These are phyloP conservation scores for Salvelinus fontinalis DNA, from an alignment of 2,113 vertebrate species.

Conservation along the genomic window DNA sequence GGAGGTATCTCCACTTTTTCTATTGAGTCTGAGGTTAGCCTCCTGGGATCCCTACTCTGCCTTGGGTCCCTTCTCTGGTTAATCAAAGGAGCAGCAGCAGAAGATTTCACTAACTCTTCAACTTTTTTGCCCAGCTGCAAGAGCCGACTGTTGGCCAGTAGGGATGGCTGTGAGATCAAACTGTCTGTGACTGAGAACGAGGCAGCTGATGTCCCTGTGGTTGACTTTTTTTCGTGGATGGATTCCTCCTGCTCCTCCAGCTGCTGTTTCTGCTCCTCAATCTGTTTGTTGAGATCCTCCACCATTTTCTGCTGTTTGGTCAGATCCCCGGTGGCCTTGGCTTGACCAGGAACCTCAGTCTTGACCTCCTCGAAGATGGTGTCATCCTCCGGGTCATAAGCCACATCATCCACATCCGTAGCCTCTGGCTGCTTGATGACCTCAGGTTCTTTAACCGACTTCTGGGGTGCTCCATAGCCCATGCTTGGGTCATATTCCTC, in stretches of 20 bases:
- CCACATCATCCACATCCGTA: conserved; percentile 82
- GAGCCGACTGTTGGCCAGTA: conserved; percentile 76
- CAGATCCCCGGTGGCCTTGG: conserved; percentile 52
- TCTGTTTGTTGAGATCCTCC: conserved; percentile 86
- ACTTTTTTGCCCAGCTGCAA: conserved; percentile 79
- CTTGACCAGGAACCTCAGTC: conserved; percentile 74
- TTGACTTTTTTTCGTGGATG: conserved; percentile 74
- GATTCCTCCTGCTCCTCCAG: conserved; percentile 83
- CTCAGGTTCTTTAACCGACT: conserved; percentile 52
- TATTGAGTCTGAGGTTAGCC: conserved; percentile 61
- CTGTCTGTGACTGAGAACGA: conserved; percentile 81
- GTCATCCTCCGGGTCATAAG: conserved; percentile 96
- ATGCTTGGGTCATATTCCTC: conserved; percentile 89
- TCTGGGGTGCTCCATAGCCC: conserved; percentile 70
- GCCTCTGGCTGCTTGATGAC: conserved; percentile 52
- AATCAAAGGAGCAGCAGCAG: conserved; percentile 65
- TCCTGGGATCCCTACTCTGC: conserved; percentile 83
- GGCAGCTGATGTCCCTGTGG: conserved; percentile 63
- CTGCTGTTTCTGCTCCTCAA: conserved; percentile 84
- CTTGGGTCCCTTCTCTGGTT: conserved; percentile 81
- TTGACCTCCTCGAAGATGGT: conserved; percentile 93
- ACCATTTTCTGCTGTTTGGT: conserved; percentile 85
- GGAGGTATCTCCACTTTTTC: conserved; percentile 55
- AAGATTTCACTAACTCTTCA: conserved; percentile 69
- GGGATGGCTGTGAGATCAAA: conserved; percentile 79